A percentile compares a stretch with the other conserved stretches of the same genome.
Evolutionary conservation across 2,113 vertebrate species (phyloP).

Genomic region (Cichladusa arquata): DNA sequence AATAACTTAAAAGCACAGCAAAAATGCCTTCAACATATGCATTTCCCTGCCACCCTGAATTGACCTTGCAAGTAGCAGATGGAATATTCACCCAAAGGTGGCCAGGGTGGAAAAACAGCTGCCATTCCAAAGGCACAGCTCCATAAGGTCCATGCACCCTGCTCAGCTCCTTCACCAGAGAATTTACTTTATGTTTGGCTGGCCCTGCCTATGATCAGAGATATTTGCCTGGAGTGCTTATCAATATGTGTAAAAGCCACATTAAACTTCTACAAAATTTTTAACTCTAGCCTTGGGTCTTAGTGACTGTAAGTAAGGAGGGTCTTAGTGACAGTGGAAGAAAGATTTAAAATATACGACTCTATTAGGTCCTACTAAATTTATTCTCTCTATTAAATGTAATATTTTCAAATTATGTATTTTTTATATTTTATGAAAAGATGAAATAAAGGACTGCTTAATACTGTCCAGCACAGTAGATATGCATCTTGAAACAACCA

Average conservation of each 20-base stretch:
- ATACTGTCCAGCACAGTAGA: not conserved
- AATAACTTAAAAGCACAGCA: not conserved
- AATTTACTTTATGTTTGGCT: not conserved
- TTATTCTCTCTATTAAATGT: not conserved
- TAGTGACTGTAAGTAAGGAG: not conserved
- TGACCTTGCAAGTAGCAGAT: rapidly evolving
- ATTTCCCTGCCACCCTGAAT: not conserved
- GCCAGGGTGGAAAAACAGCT: rapidly evolving
- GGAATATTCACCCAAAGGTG: rapidly evolving
- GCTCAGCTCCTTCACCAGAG: not conserved
- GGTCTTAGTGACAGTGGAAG: not conserved
- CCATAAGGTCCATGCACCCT: too few relatives aligned
- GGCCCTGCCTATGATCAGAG: not conserved
- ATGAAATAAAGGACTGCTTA: not conserved
- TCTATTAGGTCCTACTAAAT: not conserved
- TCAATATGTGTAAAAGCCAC: not conserved
- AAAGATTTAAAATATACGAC: not conserved
- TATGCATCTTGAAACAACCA: not conserved
- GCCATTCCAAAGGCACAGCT: rapidly evolving
- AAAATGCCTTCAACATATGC: not conserved
- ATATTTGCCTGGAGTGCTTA: rapidly evolving
- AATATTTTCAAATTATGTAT: not conserved
- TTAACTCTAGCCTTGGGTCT: not conserved
- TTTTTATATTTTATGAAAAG: not conserved
- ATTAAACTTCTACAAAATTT: not conserved